Percentiles rank a stretch among this genome's conserved stretches.
Conservation (phyloP, 1,140 invertebrate genomes). For the Planococcus citri region DNA sequence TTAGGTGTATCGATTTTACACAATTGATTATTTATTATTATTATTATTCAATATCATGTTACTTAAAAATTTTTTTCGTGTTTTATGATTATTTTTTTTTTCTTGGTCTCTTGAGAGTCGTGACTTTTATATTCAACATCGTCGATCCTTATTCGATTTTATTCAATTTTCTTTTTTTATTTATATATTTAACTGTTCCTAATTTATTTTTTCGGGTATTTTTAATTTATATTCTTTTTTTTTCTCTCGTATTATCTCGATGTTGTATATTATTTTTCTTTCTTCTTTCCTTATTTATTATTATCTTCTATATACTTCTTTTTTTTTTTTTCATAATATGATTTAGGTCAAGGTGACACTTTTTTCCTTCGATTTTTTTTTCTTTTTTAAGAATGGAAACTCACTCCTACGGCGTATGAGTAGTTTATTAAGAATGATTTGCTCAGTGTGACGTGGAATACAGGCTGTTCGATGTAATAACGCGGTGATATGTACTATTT, state of each 20-base stretch:
- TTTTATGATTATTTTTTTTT: too few relatives aligned
- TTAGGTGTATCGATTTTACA: too few relatives aligned
- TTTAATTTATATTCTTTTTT: neutral
- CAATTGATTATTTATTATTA: too few relatives aligned
- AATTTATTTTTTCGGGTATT: neutral
- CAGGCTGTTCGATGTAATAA: neutral
- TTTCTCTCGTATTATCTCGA: too few relatives aligned
- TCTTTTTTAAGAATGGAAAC: neutral
- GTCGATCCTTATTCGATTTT: too few relatives aligned
- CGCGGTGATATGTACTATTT: neutral
- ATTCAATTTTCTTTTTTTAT: neutral
- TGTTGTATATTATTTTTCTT: too few relatives aligned
- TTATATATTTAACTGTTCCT: neutral
- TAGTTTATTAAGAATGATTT: neutral
- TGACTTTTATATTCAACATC: too few relatives aligned
- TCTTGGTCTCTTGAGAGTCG: too few relatives aligned
- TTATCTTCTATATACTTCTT: neutral
- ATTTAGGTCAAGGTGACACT: neutral
- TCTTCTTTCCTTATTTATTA: neutral
- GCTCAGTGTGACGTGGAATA: neutral
- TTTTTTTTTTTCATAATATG: neutral
- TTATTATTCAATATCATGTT: neutral
- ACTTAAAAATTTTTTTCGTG: neutral
- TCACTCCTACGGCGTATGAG: neutral
- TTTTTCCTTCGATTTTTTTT: too few relatives aligned